These are phyloP conservation scores for Aselliscus stoliczkanus DNA, from an alignment of 2,797 vertebrate genomes.

Conservation along the genomic window DNA sequence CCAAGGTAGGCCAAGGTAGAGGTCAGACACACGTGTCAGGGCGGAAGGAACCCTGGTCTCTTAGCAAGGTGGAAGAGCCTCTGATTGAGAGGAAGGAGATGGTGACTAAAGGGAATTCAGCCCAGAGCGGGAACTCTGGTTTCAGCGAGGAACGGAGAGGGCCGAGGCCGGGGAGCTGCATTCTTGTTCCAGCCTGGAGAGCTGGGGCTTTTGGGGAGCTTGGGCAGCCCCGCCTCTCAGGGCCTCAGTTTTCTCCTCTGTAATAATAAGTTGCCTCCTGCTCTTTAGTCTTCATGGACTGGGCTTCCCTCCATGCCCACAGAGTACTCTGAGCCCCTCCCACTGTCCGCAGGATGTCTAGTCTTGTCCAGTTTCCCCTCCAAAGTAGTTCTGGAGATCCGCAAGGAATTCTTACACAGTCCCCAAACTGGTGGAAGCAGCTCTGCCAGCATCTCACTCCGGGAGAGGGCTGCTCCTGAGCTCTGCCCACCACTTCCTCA, in stretches of 20 bases:
- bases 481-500: neutral
- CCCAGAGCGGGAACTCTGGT: neutral
- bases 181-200: neutral
- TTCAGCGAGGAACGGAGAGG: accelerated
- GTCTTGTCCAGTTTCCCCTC: neutral
- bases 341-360: neutral
- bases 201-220: neutral
- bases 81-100: neutral
- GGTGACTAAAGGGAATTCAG: too few species aligned
- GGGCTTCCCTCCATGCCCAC: neutral
- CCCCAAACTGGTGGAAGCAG: neutral
- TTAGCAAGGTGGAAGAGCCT: neutral
- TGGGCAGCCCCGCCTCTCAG: neutral
- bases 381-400: neutral
- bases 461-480: neutral
- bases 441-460: neutral
- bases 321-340: neutral
- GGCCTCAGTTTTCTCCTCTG: neutral
- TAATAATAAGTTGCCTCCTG: neutral
- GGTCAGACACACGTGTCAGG: neutral
- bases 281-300: too few species aligned
- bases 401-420: neutral
- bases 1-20: neutral
- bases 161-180: neutral
- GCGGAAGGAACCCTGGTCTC: neutral